phyloP scores from a whole-genome alignment of 2,797 vertebrate species.

The Phrynocephalus forsythii region DNA sequence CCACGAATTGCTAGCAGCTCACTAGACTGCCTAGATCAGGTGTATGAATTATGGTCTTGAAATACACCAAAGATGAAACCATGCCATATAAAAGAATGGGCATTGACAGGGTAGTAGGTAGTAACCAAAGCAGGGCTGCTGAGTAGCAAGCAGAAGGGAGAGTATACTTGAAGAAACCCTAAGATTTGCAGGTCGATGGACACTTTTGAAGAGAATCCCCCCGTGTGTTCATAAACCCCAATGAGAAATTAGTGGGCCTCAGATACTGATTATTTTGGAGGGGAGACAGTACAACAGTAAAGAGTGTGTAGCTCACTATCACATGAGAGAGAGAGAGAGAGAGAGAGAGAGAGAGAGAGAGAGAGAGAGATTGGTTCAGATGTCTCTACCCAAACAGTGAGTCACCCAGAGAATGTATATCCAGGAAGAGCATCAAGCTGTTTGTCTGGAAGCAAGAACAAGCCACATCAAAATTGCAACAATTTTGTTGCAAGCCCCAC shows the following conservation, averaged over 20 bases:
- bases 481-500: not conserved
- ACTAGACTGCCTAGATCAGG: not conserved
- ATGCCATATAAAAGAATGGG: not conserved
- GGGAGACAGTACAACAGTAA: not conserved
- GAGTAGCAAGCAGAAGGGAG: not conserved
- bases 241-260: not conserved
- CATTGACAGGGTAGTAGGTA: not conserved
- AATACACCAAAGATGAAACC: not conserved
- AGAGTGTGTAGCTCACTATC: too few relatives aligned
- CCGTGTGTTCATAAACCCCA: not conserved
- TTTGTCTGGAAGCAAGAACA: not conserved
- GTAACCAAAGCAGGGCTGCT: not conserved
- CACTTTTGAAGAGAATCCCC: not conserved
- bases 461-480: too few relatives aligned
- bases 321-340: too few relatives aligned
- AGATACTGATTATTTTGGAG: not conserved
- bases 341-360: too few relatives aligned
- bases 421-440: not conserved
- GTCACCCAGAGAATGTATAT: not conserved
- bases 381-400: too few relatives aligned
- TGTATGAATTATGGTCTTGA: not conserved
- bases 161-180: not conserved
- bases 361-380: too few relatives aligned
- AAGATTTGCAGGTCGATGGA: not conserved
- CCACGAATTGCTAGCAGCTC: not conserved